phyloP scores from a whole-genome alignment of 2,888 invertebrate species.

The Synanthedon formicaeformis region DNA sequence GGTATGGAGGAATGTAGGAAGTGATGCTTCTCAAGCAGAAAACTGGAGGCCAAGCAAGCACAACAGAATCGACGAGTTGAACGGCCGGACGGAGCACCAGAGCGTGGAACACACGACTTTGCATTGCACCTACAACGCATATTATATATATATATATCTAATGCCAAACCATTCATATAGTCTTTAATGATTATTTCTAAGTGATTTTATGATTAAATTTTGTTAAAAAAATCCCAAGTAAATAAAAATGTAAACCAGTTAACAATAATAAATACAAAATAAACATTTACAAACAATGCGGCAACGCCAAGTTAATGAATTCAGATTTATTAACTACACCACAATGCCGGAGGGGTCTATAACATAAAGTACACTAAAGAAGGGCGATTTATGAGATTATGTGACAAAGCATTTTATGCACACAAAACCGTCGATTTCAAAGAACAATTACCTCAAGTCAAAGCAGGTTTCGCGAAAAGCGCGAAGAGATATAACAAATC shows the following conservation, averaged over 20 bases:
- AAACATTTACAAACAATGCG: too few species aligned
- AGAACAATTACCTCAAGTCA: constrained; percentile 67
- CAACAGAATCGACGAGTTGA: constrained; percentile 42
- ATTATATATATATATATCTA: too few species aligned
- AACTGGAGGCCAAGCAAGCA: constrained; percentile 45
- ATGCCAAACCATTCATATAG: constrained; percentile 14
- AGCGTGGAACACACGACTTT: constrained; percentile 49
- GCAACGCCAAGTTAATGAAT: constrained; percentile 34
- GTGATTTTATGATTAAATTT: too few species aligned
- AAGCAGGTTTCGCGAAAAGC: constrained; percentile 60
- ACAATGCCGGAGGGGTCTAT: constrained; percentile 29
- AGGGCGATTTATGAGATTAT: constrained; percentile 52
- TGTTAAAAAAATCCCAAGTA: too few species aligned
- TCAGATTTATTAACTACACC: constrained; percentile 41
- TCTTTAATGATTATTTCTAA: neutral
- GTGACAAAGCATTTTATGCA: constrained; percentile 65
- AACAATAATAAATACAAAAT: constrained; percentile 5
- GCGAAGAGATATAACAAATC: constrained; percentile 65
- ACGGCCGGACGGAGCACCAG: constrained; percentile 46
- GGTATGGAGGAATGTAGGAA: constrained; percentile 43
- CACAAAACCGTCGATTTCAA: constrained; percentile 61
- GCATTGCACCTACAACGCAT: constrained; percentile 32
- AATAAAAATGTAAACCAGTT: neutral
- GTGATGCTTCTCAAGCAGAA: constrained; percentile 48
- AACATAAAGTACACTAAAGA: constrained; percentile 20